A percentile compares a stretch with the other conserved stretches of the same genome.
Conservation (phyloP, 2,797 vertebrate genomes). For the Sebastes iracundus region DNA sequence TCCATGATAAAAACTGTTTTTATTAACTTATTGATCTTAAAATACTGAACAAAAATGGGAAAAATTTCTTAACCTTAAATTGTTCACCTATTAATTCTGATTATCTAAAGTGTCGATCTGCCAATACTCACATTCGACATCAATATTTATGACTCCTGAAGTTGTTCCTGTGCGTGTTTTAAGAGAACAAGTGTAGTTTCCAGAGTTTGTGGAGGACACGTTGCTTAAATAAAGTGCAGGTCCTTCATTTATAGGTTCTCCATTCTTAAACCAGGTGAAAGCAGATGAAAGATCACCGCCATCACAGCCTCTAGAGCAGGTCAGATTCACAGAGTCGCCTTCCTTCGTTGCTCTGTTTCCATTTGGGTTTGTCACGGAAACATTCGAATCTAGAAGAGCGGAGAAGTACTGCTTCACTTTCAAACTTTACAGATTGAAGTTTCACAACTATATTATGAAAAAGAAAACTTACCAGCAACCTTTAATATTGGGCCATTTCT, state of each 20-base stretch:
- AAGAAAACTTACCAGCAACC: conserved; percentile 72
- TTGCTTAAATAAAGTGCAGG: conserved; percentile 16
- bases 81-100: background rate
- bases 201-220: conserved; percentile 35
- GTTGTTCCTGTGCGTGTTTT: background rate
- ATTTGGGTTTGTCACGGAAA: background rate
- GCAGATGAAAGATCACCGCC: background rate
- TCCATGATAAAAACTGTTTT: too few species aligned
- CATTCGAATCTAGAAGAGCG: conserved; percentile 16
- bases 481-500: background rate
- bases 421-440: background rate
- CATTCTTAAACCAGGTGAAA: conserved; percentile 53
- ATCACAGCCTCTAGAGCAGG: conserved; percentile 29
- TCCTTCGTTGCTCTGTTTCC: background rate
- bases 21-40: too few species aligned
- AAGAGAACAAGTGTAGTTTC: conserved; percentile 58
- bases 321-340: conserved; percentile 46
- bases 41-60: too few species aligned
- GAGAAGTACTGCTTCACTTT: rapidly evolving
- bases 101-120: background rate
- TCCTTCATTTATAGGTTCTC: conserved; percentile 9
- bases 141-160: conserved; percentile 12
- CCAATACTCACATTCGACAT: conserved; percentile 56
- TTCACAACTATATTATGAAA: background rate
- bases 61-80: too few species aligned